These are phyloP conservation scores for Macrosteles quadrilineatus DNA, from an alignment of 1,140 invertebrate genomes.

Conservation along the genomic window DNA sequence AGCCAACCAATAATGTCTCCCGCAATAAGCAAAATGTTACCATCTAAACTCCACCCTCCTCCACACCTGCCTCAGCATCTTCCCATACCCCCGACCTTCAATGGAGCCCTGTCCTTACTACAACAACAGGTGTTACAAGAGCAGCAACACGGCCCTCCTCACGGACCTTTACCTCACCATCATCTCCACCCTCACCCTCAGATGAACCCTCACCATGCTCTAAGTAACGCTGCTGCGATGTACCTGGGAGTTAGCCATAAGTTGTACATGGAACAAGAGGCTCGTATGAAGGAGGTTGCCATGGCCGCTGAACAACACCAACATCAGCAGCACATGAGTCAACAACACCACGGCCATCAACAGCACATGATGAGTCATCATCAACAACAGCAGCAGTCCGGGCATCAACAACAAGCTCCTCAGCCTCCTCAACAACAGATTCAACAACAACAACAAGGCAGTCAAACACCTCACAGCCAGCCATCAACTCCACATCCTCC, in stretches of 20 bases:
- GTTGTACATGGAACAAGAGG: slow-evolving; percentile 74
- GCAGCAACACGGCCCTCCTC: slow-evolving; percentile 40
- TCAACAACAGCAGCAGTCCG: slow-evolving; percentile 41
- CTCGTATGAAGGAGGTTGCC: slow-evolving; percentile 65
- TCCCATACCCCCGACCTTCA: slow-evolving; percentile 43
- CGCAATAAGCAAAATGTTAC: slow-evolving; percentile 69
- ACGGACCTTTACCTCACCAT: slow-evolving; percentile 34
- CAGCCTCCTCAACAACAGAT: slow-evolving; percentile 52
- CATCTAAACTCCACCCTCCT: slow-evolving; percentile 62
- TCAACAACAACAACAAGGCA: slow-evolving; percentile 51
- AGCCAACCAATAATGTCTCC: slow-evolving; percentile 63
- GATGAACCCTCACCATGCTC: slow-evolving; percentile 56
- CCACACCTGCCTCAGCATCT: slow-evolving; percentile 40
- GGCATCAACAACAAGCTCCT: slow-evolving; percentile 52
- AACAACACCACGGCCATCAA: slow-evolving; percentile 47
- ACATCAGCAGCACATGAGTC: slow-evolving; percentile 48
- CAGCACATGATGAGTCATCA: slow-evolving; percentile 44
- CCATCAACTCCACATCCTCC: slow-evolving; percentile 39
- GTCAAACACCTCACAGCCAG: slow-evolving; percentile 41
- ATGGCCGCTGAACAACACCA: slow-evolving; percentile 53
- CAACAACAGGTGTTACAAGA: slow-evolving; percentile 46
- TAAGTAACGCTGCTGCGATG: slow-evolving; percentile 71
- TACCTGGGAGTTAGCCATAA: slow-evolving; percentile 71
- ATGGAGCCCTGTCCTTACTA: slow-evolving; percentile 43
- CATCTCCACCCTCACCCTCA: slow-evolving; percentile 52